Percentiles rank a stretch among this genome's conserved stretches.
Conservation (phyloP, 2,797 vertebrate genomes). For the Oreochromis grahami region DNA sequence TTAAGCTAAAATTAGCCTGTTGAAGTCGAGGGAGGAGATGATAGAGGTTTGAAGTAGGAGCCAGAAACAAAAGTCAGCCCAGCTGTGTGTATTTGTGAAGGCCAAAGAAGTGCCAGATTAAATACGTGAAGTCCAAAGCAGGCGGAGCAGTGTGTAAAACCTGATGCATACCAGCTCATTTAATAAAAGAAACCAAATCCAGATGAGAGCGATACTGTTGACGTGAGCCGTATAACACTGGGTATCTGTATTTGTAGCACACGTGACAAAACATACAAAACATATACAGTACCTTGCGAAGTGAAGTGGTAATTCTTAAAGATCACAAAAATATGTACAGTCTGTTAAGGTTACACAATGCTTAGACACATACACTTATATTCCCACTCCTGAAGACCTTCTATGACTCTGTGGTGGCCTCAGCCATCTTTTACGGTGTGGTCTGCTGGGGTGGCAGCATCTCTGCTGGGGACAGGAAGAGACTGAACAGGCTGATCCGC, state of each 20-base stretch:
- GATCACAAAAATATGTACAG: conserved; percentile 66
- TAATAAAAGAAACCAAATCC: conserved; percentile 1
- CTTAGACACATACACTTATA: conserved; percentile 27
- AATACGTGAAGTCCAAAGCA: conserved; percentile 3
- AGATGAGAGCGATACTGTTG: not conserved
- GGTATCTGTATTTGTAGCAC: conserved; percentile 68
- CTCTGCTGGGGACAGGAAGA: too few species aligned
- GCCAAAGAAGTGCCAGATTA: conserved; percentile 32
- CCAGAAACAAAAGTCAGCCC: conserved; percentile 19
- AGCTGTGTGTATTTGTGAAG: conserved; percentile 48
- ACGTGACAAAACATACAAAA: conserved; percentile 54
- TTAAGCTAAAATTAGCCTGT: conserved; percentile 1
- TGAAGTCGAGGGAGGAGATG: not conserved
- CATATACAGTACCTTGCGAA: conserved; percentile 44
- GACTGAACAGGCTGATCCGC: too few species aligned
- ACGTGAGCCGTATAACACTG: conserved; percentile 43
- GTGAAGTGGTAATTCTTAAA: conserved; percentile 57
- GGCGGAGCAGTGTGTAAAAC: not conserved
- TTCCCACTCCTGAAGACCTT: too few species aligned
- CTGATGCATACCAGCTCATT: not conserved
- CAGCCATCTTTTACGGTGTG: too few species aligned
- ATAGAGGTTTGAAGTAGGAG: not conserved
- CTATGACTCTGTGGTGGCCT: too few species aligned
- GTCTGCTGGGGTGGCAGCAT: too few species aligned
- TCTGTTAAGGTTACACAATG: conserved; percentile 45